Base-by-base conservation (phyloP, 2,113 vertebrate species). In the Pachycephala philippinensis region DNA sequence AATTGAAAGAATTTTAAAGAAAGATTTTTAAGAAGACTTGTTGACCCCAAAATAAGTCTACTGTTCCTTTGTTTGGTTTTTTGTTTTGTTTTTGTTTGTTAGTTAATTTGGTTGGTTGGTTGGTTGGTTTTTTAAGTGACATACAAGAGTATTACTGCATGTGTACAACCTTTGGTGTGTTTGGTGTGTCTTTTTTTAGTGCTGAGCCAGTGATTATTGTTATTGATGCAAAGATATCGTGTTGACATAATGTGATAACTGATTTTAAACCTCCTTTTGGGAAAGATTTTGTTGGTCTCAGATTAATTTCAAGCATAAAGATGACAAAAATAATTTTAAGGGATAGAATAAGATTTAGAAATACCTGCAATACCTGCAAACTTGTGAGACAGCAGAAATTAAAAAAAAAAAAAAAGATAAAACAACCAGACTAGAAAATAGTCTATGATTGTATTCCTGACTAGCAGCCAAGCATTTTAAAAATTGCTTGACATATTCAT, bases 21-120 rank as follows among this genome's bases (percentile, higher is more conserved):
- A 78, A 24, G 1, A 9, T 30, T 39, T 35, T 9, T 6, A 19
- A 56, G 63, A 68, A 9, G 3, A 47, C 6, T 12, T 0, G 1
- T 35, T 65, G 35, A 10, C 5, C 5, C 5, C 3, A 3, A 13
- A 66, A 50, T 31, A 70, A 61, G 2, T 23, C 2, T 31, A 6
- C 8, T 53, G 5, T 56, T 3, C 21, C 0, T 6, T 14, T 40
- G 7, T 39, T 56, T 30, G 9, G 5, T 31, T 20, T 10, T 65
- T 63, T 20, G 12, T 39, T 39, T 39, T 9, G 4, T 13, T 24
- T 71, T 37, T 31, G 9, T 44, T 61, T 27, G 4, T 30, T 45
- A 18, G 7, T 22, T 47, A 22, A 6, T 12, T 49, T 47, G 21
- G 45, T 47, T 45, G 16, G 42, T 42, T 42, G 14, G 40, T 50